These are phyloP conservation scores for Recurvirostra avosetta DNA, from an alignment of 2,113 vertebrate species.

Conservation along the genomic window DNA sequence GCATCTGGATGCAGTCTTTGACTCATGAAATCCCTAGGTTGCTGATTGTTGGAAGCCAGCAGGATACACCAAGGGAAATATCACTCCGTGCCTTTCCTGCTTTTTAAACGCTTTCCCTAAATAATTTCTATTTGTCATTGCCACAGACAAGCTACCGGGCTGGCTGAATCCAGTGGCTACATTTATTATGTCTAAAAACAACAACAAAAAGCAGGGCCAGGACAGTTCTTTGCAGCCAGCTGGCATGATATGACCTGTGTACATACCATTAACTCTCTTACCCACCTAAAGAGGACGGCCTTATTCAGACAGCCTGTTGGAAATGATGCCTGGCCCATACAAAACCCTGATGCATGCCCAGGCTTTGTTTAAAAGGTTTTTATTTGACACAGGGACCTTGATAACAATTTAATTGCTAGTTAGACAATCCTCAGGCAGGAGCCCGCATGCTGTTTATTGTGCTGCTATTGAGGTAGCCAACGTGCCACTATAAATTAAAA, in stretches of 20 bases:
- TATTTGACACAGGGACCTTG: not conserved
- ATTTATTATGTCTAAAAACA: not conserved
- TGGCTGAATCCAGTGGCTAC: not conserved
- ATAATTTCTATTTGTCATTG: not conserved
- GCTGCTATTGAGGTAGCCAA: not conserved
- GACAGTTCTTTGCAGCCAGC: not conserved
- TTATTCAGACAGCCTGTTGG: not conserved
- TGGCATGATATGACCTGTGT: not conserved
- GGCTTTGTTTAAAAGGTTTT: not conserved
- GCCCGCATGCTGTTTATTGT: not conserved
- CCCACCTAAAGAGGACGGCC: not conserved
- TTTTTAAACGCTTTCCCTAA: not conserved
- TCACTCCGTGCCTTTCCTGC: not conserved
- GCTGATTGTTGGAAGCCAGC: not conserved
- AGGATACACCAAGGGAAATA: not conserved
- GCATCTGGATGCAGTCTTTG: not conserved
- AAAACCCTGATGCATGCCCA: not conserved
- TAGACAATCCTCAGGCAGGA: not conserved
- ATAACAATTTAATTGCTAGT: not conserved
- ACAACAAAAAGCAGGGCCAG: fast-evolving
- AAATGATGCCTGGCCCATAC: not conserved
- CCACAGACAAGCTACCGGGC: not conserved
- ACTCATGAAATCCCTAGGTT: not conserved
- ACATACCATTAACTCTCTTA: not conserved
- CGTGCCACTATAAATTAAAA: not conserved